Base-by-base conservation (phyloP, 1,140 invertebrate genomes). In the Pissodes strobi region DNA sequence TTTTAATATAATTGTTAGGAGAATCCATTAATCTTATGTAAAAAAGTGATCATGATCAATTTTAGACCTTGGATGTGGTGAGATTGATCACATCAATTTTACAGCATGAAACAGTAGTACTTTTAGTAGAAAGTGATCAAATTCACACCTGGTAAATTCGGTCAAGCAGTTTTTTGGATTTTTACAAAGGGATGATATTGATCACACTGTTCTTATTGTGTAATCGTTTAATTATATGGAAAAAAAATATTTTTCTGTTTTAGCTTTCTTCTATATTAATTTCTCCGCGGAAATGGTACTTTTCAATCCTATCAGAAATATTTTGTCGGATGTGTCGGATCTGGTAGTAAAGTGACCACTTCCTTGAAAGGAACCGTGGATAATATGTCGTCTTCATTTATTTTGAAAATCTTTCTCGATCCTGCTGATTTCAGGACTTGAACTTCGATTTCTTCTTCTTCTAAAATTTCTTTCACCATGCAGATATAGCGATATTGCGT, bases 401-500 rank as follows among this genome's bases (percentile, higher is more conserved):
- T 34, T 34, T 34, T 6, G 23, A 56, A 63, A 41, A 23, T 21
- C 60, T 43, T 63, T 41, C 17, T 57, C 8, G 45, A 21, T 30
- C 23, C 58, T 52, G 23, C 30, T 41, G 51, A 63, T 41, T 63
- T 56, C n/a, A 56, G 21, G 17, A 22, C 60, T 45, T 30, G 30
- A 57, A 55, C 60, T 56, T 63, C 30, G 21, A 63, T 17, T 25
- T 63, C 51, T 30, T 23, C 13, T 17, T 15, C 39, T 57, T 55
- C 51, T 63, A 63, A 55, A 4, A 55, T 21, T 8, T 57, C 15
- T 57, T n/a, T n/a, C 9, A 62, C 21, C 8, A 62, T 52, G 49
- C 60, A 63, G 15, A 57, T 27, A 63, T 56, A 55, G 13, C 49
- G 38, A 63, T 39, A 63, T 57, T 63, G 12, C 8, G 34, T 63